These are phyloP conservation scores for Cyphomyrmex costatus DNA, from an alignment of 1,140 invertebrate genomes.

Conservation along the genomic window DNA sequence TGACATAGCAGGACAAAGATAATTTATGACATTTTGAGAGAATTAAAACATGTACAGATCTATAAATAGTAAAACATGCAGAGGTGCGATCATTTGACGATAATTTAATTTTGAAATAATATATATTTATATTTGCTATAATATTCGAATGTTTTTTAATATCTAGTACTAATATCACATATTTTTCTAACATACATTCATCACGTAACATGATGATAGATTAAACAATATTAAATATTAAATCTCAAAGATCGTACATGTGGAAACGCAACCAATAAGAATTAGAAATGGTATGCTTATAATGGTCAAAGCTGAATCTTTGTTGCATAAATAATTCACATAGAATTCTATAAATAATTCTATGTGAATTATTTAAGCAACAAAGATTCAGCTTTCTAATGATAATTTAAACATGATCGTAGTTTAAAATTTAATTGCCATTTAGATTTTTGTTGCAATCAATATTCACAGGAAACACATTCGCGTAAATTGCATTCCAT, in stretches of 20 bases:
- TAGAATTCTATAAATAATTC: too few relatives aligned
- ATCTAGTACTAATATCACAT: not conserved
- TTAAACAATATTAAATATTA: too few relatives aligned
- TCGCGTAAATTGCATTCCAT: constrained; percentile 22
- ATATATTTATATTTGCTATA: not conserved
- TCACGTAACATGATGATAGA: not conserved
- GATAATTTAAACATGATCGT: not conserved
- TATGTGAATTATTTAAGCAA: too few relatives aligned
- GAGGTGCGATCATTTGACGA: not conserved
- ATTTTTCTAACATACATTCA: not conserved
- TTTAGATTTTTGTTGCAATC: constrained; percentile 18
- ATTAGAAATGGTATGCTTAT: too few relatives aligned
- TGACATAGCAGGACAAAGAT: not conserved
- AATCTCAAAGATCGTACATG: too few relatives aligned
- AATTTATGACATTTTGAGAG: not conserved
- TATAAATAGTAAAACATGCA: not conserved
- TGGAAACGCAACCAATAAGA: too few relatives aligned
- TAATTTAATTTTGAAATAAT: not conserved
- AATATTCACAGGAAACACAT: not conserved
- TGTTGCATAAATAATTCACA: too few relatives aligned
- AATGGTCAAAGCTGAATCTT: too few relatives aligned
- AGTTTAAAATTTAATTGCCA: constrained; percentile 19
- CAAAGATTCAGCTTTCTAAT: too few relatives aligned
- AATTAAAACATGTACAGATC: not conserved
- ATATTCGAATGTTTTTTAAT: not conserved